Conservation (phyloP, 2,113 vertebrate species). For the Chlorodrepanis virens region DNA sequence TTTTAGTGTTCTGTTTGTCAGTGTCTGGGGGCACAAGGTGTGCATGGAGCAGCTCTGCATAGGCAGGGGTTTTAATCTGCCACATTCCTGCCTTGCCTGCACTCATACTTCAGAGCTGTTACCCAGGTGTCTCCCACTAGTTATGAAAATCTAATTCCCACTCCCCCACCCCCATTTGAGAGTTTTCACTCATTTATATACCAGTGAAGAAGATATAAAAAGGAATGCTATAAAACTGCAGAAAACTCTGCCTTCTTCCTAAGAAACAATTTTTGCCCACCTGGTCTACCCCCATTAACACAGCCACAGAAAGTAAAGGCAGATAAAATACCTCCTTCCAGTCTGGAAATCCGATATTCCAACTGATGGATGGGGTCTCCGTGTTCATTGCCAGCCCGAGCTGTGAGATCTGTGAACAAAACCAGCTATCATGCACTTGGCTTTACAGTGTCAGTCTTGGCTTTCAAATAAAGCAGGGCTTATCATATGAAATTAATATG, state of each 20-base stretch:
- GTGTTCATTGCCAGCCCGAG: rapidly evolving
- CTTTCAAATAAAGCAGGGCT: not conserved
- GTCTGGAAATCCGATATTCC: not conserved
- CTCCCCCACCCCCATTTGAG: not conserved
- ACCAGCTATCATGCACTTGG: not conserved
- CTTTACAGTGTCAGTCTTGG: not conserved
- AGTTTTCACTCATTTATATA: not conserved
- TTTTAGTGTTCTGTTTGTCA: not conserved
- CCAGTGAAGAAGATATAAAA: not conserved
- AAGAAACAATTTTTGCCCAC: not conserved
- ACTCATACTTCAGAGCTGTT: not conserved
- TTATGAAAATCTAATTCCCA: not conserved
- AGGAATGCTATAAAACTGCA: not conserved
- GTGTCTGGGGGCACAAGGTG: not conserved
- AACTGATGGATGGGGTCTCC: rapidly evolving
- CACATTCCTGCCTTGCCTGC: not conserved
- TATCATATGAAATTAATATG: rapidly evolving
- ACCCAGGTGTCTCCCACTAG: not conserved
- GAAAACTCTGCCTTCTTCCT: not conserved
- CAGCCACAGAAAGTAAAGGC: not conserved
- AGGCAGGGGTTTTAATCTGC: not conserved
- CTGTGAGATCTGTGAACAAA: not conserved
- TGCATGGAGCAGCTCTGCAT: not conserved
- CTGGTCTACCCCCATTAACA: not conserved
- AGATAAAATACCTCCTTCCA: slow-evolving; percentile 29